Base-by-base conservation (phyloP, 1,140 invertebrate genomes). In the Pogonognathellus flavescens region DNA sequence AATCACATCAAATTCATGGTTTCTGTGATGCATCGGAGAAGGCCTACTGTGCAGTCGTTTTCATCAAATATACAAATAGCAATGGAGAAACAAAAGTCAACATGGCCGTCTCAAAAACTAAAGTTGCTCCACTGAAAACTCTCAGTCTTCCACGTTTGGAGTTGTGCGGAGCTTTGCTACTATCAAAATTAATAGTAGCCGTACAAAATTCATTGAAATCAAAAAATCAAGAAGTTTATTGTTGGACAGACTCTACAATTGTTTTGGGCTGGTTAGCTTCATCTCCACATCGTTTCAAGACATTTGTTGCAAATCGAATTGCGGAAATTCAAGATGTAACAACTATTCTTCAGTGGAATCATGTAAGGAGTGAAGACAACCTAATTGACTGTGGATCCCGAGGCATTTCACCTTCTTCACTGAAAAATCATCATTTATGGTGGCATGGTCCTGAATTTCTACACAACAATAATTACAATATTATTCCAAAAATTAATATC, bases 231-330 rank as follows among this genome's bases (percentile, higher is more conserved):
- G 16, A 59, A 0, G 1, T 86, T 22, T 80, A 86, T 16, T 87
- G 88, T 59, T 91, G 89, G 90, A 88, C 86, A 2, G 91, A 91
- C 85, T 91, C 91, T 1, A 89, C 87, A 9, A 89, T 90, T 14
- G 89, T 89, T 0, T 49, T 91, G n/a, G 82, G 59, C 6, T 91
- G 90, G 89, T 81, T 91, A 11, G 70, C 84, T 14, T 70, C 76
- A 18, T 49, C 83, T n/a, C 87, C 90, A 1, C 83, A 85, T 59
- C 84, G 86, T 10, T 89, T 88, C 66, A 90, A 91, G 88, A 89
- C 87, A 11, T 92, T 90, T 86, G 90, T 91, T 0, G 89, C 89
- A 13, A 91, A 92, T 88, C 80, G 91, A 10, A 89, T 92, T n/a
- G 9, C 76, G 0, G 53, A 53, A 49, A 80, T 70, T 22, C 22